These are phyloP conservation scores for Uropsilus gracilis DNA, from an alignment of 2,113 vertebrate genomes.

Conservation along the genomic window DNA sequence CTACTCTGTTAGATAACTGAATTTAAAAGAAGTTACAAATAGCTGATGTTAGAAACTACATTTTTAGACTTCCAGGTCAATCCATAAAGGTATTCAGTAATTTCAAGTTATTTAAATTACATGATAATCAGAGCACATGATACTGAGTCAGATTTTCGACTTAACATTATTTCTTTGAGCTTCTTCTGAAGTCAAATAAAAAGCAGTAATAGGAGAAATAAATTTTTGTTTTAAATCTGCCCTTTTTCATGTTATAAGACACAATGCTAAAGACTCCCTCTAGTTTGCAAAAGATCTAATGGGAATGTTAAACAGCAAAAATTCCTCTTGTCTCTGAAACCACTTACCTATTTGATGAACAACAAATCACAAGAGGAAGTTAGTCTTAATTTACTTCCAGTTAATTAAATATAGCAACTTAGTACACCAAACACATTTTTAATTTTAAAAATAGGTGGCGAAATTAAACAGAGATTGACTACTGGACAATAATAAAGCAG, in stretches of 20 bases:
- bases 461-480: not conserved
- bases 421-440: not conserved
- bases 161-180: conserved; percentile 9
- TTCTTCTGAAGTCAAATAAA: conserved; percentile 39
- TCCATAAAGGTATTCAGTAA: not conserved
- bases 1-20: conserved; percentile 4
- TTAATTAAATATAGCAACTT: not conserved
- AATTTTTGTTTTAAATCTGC: not conserved
- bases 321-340: not conserved
- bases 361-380: not conserved
- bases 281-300: not conserved
- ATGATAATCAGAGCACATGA: not conserved
- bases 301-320: not conserved
- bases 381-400: not conserved
- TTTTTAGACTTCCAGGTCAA: conserved; percentile 30
- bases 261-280: not conserved
- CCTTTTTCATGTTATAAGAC: conserved; percentile 31
- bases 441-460: not conserved
- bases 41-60: not conserved
- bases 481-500: conserved; percentile 12
- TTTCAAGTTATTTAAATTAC: conserved; percentile 34
- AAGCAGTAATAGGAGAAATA: not conserved
- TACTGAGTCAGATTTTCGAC: not conserved
- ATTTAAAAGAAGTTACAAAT: conserved; percentile 28
- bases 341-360: not conserved